Evolutionary conservation across 1,140 invertebrate species (phyloP), one percentile per base, ranked within the genome.

Genomic region (Bemisia tabaci): DNA sequence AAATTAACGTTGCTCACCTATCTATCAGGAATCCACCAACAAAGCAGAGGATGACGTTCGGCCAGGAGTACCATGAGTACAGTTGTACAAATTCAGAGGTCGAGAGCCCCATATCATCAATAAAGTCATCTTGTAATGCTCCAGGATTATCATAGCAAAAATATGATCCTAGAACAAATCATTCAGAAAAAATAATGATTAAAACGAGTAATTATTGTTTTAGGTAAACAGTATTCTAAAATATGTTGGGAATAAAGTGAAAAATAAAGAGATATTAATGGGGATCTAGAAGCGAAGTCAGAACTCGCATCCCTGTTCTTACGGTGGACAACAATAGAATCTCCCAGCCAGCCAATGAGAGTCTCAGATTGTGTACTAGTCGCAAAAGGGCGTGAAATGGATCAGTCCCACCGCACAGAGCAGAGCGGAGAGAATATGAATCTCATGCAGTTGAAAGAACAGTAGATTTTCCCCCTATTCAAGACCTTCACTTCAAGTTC

Each of bases 81-180:
- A 98, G 81, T 59, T 87, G 78, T 70, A 91, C 87, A 81, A 93
- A 98, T 75, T 91, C 78, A 1, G 85, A 85, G 25, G 89, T 91
- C n/a, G 83, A 83, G 62, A 98, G 81, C 58, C 85, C 76, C 73
- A 97, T 82, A 74, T 97, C 94, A 69, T 80, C 74, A 73, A 87
- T 89, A 74, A 98, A 94, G 71, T 89, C 84, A 73, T 93, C 87
- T 74, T 95, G 90, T 39, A 99, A 75, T 12, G 95, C 93, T 64
- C 85, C 91, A 48, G 96, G 95, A 78, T 93, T 96, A 76, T 98
- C 96, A 82, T 96, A 98, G 76, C 95, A 98, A 76, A 97, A 98
- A 77, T 96, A 97, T n/a, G 93, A 95, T 71, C 93, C 93, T 95
- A 78, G 68, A 83, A 83, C 64, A 76, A 75, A 73, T 70, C 67